Conservation (phyloP, 2,797 vertebrate species). For the Fratercula arctica region DNA sequence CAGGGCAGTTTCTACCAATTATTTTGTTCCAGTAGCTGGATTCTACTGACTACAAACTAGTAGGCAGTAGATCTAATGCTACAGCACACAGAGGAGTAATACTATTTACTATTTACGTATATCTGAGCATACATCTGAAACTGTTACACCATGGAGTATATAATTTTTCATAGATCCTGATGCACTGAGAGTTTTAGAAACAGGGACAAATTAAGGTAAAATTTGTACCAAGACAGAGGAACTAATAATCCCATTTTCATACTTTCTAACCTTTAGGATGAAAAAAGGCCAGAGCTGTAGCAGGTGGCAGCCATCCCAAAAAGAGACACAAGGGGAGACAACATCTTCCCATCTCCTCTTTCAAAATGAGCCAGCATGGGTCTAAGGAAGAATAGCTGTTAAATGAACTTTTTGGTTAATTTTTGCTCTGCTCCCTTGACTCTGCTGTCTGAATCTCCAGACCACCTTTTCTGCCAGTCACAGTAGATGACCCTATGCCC, state of each 20-base stretch:
- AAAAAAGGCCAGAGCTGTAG: neutral
- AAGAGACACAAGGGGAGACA: neutral
- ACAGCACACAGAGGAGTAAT: neutral
- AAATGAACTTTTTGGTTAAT: neutral
- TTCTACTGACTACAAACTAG: neutral
- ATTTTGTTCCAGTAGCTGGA: neutral
- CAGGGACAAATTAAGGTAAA: neutral
- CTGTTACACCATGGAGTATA: neutral
- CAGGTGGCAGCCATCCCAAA: neutral
- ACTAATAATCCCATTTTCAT: neutral
- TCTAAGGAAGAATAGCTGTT: neutral
- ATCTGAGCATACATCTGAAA: neutral
- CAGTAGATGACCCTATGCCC: neutral
- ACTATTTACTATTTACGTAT: neutral
- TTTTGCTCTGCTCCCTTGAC: neutral
- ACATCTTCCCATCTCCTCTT: neutral
- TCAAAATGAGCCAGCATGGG: neutral
- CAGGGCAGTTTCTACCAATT: neutral
- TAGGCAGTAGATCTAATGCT: neutral
- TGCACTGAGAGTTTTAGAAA: neutral
- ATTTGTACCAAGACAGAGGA: neutral
- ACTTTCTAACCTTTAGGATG: neutral
- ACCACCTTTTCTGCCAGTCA: neutral
- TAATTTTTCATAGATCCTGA: neutral
- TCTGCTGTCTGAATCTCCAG: neutral